Evolutionary conservation across 2,113 vertebrate genomes (phyloP).

Genomic region (Erpornis zantholeuca): DNA sequence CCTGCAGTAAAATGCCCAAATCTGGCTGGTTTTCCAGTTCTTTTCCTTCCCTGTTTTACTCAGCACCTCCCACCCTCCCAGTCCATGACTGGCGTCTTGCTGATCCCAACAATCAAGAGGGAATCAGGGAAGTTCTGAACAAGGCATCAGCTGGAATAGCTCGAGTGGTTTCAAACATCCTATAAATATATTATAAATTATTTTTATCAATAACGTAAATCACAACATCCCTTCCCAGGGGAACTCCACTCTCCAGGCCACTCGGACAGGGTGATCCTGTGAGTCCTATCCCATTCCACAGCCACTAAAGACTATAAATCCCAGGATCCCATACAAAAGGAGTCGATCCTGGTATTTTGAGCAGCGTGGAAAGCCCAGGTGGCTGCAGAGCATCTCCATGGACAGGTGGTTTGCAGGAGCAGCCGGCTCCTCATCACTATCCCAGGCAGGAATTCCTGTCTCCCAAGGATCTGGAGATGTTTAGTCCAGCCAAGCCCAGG

Average conservation of each 20-base stretch:
- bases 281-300: rapidly evolving
- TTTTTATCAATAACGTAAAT: not conserved
- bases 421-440: not conserved
- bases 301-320: not conserved
- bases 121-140: not conserved
- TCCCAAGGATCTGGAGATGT: rapidly evolving
- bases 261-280: rapidly evolving
- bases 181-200: not conserved
- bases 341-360: rapidly evolving
- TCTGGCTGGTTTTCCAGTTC: not conserved
- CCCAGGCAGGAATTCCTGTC: not conserved
- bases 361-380: not conserved
- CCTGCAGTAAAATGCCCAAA: not conserved
- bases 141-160: not conserved
- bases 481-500: not conserved
- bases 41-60: not conserved
- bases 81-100: rapidly evolving
- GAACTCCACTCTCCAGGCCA: too few species aligned
- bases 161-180: rapidly evolving
- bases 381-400: not conserved
- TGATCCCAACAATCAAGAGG: not conserved
- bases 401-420: not conserved
- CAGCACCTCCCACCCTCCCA: not conserved
- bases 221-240: not conserved
- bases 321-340: not conserved